A percentile compares a stretch with the other conserved stretches of the same genome.
These are phyloP conservation scores for Hypocryptadius cinnamomeus DNA, from an alignment of 2,113 vertebrate species.

Conservation along the genomic window DNA sequence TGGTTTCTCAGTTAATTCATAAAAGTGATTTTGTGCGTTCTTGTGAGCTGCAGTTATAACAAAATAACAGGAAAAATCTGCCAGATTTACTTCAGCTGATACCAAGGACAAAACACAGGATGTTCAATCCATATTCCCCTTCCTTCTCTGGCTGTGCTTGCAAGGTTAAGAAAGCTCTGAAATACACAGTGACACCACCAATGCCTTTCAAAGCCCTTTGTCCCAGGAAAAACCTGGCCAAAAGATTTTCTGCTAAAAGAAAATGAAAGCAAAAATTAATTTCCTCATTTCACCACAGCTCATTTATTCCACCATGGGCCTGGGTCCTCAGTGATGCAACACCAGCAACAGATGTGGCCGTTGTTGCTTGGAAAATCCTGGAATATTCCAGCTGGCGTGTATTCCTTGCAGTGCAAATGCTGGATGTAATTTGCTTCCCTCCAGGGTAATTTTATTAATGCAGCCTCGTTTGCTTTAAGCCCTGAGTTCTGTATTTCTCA, in stretches of 20 bases:
- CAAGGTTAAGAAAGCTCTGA: slow-evolving; percentile 54
- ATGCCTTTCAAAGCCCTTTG: background rate
- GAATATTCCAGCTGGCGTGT: background rate
- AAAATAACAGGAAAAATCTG: slow-evolving; percentile 94
- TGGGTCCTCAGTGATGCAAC: slow-evolving; percentile 4
- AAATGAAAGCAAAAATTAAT: slow-evolving; percentile 16
- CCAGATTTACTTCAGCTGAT: slow-evolving; percentile 72
- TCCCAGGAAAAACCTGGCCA: background rate
- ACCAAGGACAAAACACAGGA: slow-evolving; percentile 76
- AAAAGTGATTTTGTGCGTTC: slow-evolving; percentile 50
- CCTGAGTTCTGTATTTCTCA: background rate
- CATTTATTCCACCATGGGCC: background rate
- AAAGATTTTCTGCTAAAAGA: background rate
- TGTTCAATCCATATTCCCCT: slow-evolving; percentile 64
- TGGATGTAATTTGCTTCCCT: background rate
- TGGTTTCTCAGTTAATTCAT: slow-evolving; percentile 43
- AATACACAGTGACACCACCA: slow-evolving; percentile 32
- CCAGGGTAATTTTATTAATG: slow-evolving; percentile 5
- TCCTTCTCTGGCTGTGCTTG: slow-evolving; percentile 49
- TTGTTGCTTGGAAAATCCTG: background rate
- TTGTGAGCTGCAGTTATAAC: slow-evolving; percentile 56
- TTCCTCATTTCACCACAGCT: background rate
- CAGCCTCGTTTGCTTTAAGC: slow-evolving; percentile 2
- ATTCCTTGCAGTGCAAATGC: background rate
- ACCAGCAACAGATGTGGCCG: background rate